phyloP scores from a whole-genome alignment of 1,140 invertebrate species.

The Lasioglossum albipes region DNA sequence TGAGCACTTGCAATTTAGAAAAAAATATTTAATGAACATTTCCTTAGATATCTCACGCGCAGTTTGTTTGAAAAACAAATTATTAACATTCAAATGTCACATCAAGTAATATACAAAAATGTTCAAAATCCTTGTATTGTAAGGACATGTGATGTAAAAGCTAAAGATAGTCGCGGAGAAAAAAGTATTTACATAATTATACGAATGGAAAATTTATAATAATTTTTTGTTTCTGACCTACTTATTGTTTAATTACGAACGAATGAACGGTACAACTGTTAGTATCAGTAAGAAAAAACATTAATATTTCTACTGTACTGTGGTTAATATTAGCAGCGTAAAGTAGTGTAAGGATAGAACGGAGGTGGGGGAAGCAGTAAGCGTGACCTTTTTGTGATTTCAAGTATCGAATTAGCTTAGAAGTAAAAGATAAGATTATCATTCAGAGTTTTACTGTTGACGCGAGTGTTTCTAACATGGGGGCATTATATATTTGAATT shows the following conservation, averaged over 20 bases:
- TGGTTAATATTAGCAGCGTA: neutral
- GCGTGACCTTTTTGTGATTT: neutral
- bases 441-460: neutral
- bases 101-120: neutral
- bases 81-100: neutral
- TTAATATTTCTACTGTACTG: neutral
- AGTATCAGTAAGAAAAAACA: neutral
- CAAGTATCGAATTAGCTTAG: no score
- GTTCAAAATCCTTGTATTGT: neutral
- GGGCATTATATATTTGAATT: slow-evolving; percentile 3
- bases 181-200: neutral
- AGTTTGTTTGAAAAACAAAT: neutral
- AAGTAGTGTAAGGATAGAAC: neutral
- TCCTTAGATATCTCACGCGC: neutral
- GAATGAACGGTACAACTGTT: neutral
- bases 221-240: neutral
- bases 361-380: slow-evolving; percentile 1
- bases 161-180: neutral
- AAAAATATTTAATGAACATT: neutral
- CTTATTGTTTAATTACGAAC: neutral
- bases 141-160: neutral
- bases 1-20: neutral
- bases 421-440: neutral
- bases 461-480: neutral
- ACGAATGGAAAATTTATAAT: neutral